Percentiles rank a stretch among this genome's conserved stretches.
These are phyloP conservation scores for Heterodera filipjevi DNA, from an alignment of 2,888 invertebrate species.

Conservation along the genomic window DNA sequence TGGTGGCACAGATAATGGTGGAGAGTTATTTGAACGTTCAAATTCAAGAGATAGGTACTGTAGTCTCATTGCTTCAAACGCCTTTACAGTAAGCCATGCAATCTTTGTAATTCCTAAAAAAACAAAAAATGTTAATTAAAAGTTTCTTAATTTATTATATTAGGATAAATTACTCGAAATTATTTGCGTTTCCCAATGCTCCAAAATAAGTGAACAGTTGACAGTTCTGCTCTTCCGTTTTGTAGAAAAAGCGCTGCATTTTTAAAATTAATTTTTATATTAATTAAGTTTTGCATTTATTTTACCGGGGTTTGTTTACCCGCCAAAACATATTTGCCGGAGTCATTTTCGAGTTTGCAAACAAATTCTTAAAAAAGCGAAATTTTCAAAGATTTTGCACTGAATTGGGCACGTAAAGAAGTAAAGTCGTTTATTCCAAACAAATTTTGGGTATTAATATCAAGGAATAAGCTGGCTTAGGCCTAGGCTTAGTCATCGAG, in stretches of 20 bases:
- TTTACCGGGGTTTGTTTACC: constrained; percentile 56
- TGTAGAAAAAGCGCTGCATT: constrained; percentile 56
- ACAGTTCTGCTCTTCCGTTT: constrained; percentile 55
- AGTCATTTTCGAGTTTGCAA: constrained; percentile 58
- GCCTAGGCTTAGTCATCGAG: no score
- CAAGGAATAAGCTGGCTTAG: no score
- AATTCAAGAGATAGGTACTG: no score
- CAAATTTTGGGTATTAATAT: no score
- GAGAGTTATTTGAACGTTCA: no score
- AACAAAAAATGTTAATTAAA: neutral
- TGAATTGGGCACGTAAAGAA: no score
- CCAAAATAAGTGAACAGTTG: constrained; percentile 65
- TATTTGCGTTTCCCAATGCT: constrained; percentile 60
- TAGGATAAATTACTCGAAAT: constrained; percentile 45
- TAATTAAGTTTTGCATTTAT: neutral
- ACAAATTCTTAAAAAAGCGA: constrained; percentile 48
- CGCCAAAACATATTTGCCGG: constrained; percentile 55
- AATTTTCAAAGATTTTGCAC: neutral
- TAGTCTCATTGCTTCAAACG: neutral
- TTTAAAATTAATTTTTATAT: neutral
- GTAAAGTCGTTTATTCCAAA: no score
- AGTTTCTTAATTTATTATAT: neutral
- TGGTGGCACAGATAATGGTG: no score
- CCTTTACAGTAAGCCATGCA: constrained; percentile 57
- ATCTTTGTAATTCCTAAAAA: constrained; percentile 51